Evolutionary conservation across 2,888 invertebrate genomes (phyloP).

Genomic region (Nomada lathburiana): DNA sequence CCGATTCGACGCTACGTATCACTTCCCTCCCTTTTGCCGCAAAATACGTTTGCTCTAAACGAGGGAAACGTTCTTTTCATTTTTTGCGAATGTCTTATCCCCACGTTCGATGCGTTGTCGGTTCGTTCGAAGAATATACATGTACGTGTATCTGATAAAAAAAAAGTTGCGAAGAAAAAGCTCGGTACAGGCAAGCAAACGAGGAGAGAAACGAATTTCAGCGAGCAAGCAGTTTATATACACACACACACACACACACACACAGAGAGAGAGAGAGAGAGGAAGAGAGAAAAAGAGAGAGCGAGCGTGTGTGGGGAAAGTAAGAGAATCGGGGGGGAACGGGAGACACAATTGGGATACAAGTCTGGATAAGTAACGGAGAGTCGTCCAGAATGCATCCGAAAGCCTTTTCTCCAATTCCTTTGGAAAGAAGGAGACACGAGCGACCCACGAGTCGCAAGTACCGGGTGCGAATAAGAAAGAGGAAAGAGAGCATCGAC

Average conservation of each 20-base stretch:
- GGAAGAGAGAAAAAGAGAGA: neutral
- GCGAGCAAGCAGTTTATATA: neutral
- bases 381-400: too few species aligned
- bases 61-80: too few species aligned
- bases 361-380: too few species aligned
- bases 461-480: neutral
- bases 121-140: neutral
- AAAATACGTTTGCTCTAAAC: too few species aligned
- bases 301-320: neutral
- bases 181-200: too few species aligned
- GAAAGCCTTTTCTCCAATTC: too few species aligned
- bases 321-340: slow-evolving; percentile 14
- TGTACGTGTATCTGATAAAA: neutral
- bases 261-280: neutral
- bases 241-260: neutral
- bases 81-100: too few species aligned
- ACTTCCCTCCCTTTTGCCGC: too few species aligned
- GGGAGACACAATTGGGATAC: neutral
- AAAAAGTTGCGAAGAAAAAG: neutral
- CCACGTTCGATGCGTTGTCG: too few species aligned
- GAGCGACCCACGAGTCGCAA: neutral
- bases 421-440: neutral
- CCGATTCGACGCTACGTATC: neutral
- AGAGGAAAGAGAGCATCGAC: slow-evolving; percentile 8
- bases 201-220: too few species aligned